Evolutionary conservation across 2,888 invertebrate species (phyloP), one percentile per base, ranked within the genome.

Genomic region (Chesias legatella): DNA sequence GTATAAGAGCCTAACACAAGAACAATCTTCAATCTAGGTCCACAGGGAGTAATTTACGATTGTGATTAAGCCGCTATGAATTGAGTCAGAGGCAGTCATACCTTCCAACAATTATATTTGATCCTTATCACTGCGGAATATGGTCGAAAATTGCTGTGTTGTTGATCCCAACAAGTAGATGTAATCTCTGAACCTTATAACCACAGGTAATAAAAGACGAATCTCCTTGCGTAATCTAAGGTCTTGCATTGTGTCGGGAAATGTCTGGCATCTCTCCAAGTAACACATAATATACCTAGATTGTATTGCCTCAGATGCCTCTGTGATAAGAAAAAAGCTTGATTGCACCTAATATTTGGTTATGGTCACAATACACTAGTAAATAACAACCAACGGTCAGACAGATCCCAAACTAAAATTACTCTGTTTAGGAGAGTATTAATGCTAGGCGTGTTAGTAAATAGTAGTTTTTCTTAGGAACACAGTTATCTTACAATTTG

Each of bases 271-370:
- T 10, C 23, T 29, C n/a, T 33, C 45, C 45, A 45, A 40, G 36
- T 37, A 40, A 41, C 45, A 37, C 40, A 30, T 45, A 36, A 40
- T 40, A 45, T 40, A 40, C 13, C 33, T 33, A 41, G 45, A 45
- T 45, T 40, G 25, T 45, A 40, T 45, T 45, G 40, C 36, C 27
- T 33, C 6, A 17, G 30, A 41, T 31, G 22, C 24, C 30, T 23
- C n/a, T 6, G 31, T 32, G 35, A 36, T 34, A 45, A 40, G 25
- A 30, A 40, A 44, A 34, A 35, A 33, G 26, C 10, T 41, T 21
- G 33, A 36, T 45, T 25, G 23, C 22, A 33, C 33, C 36, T 33
- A 35, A 45, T 40, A 45, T 40, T 45, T 33, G 33, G 36, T 36
- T 33, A 28, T 30, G 27, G 28, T 13, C 32, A 31, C 34, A 34